Base-by-base conservation (phyloP, 2,797 vertebrate species). In the Sebastolobus altivelis region DNA sequence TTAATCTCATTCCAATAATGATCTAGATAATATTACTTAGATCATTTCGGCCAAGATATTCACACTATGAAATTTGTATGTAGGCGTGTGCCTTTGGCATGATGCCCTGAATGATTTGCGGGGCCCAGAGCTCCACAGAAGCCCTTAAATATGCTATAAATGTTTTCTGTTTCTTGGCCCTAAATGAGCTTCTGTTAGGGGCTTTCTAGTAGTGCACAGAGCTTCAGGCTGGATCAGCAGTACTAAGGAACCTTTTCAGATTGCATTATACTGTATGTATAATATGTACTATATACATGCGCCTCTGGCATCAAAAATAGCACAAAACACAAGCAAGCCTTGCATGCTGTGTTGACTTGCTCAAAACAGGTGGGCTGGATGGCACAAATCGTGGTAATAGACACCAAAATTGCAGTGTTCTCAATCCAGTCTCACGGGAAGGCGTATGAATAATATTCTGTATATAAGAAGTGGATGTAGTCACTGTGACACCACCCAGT, bases 11-110 rank as follows among this genome's bases (percentile, higher is more conserved):
- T 59, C 60, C 4, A 55, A 25, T 63, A 63, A 63, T 68, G 11
- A 77, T 37, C 14, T 16, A 18, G 8, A 20, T 43, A 9, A 67
- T 55, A 78, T 60, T 62, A 29, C 16, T 72, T 31, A 35, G 13
- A 66, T 25, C 1, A 43, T 40, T 79, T 79, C 1, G 7, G 31
- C n/a, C 11, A 62, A 55, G 20, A 54, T 78, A 33, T 54, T 43
- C 12, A 65, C n/a, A 40, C 2, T 56, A 46, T 79, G 8, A 73
- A 49, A 69, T 68, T 13, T 72, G 27, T 59, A 58, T 77, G 46
- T 56, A 18, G 5, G 3, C 37, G 18, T 31, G 14, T 25, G 33
- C 49, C 46, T 58, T 71, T 31, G 56, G 65, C 43, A 56, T 31
- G 56, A 70, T 31, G 13, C 37, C 38, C 38, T 74, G 46, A 63